phyloP scores from a whole-genome alignment of 2,113 vertebrate genomes.

The Notarius quadriscutis region DNA sequence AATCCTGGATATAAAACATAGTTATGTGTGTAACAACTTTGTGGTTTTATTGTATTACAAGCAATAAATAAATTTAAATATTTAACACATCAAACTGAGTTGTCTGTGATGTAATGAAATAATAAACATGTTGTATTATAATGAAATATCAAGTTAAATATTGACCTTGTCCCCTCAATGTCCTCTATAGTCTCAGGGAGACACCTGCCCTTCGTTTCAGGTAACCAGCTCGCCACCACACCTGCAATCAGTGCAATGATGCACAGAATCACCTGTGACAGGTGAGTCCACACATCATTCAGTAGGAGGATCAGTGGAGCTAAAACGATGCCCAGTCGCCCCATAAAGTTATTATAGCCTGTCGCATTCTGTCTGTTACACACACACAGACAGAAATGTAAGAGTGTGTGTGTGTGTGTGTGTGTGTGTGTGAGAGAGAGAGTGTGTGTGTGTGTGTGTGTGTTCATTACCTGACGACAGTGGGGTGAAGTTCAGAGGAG shows the following conservation, averaged over 20 bases:
- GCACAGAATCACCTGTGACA: constrained; percentile 67
- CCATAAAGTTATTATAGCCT: constrained; percentile 69
- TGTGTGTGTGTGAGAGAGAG: not conserved
- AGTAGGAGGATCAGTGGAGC: constrained; percentile 69
- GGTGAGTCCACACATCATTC: constrained; percentile 66
- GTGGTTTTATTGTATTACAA: not conserved
- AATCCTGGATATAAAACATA: not conserved
- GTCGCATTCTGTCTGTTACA: constrained; percentile 74
- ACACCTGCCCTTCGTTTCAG: constrained; percentile 65
- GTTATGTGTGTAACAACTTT: not conserved
- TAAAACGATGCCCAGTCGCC: constrained; percentile 68
- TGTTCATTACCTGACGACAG: constrained; percentile 54
- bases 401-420: not conserved
- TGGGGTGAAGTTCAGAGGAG: constrained; percentile 79
- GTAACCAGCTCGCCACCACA: constrained; percentile 63
- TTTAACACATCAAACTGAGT: too few species aligned
- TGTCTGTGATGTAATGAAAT: not conserved
- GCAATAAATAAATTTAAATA: too few species aligned
- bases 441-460: not conserved
- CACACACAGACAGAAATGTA: not conserved
- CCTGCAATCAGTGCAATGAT: constrained; percentile 62
- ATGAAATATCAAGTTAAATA: not conserved
- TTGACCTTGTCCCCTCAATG: constrained; percentile 67
- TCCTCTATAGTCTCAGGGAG: constrained; percentile 76
- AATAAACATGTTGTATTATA: not conserved